A percentile compares a stretch with the other conserved stretches of the same genome.
Conservation (phyloP, 2,888 invertebrate genomes). For the Thymelicus acteon region DNA sequence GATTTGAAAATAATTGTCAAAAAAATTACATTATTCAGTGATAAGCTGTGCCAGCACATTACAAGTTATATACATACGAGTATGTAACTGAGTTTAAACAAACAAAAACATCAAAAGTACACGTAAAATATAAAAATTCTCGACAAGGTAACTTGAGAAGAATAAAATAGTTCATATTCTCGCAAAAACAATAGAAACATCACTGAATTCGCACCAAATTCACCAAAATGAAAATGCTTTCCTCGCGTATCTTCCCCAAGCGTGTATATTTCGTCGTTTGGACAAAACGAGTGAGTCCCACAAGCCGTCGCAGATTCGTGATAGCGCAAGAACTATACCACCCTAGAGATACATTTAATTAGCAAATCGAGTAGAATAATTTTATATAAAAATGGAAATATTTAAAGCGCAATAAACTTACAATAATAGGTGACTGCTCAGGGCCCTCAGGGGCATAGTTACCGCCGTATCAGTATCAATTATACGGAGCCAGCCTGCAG, state of each 20-base stretch:
- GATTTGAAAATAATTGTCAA: too few relatives aligned
- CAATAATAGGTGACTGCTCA: too few relatives aligned
- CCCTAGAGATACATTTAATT: slow-evolving; percentile 65
- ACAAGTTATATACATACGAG: too few relatives aligned
- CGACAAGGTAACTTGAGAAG: neutral
- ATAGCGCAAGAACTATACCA: slow-evolving; percentile 56
- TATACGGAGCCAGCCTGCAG: too few relatives aligned
- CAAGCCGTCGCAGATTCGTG: slow-evolving; percentile 55
- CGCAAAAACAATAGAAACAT: neutral
- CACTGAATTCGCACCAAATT: slow-evolving; percentile 4
- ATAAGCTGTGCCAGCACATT: too few relatives aligned
- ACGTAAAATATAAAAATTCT: neutral
- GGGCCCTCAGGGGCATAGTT: too few relatives aligned
- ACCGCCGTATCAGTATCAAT: too few relatives aligned
- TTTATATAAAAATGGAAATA: slow-evolving; percentile 5
- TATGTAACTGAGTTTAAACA: too few relatives aligned
- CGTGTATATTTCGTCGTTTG: slow-evolving; percentile 17
- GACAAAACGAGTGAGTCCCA: slow-evolving; percentile 24
- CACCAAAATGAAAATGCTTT: slow-evolving; percentile 8
- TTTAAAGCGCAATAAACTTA: neutral
- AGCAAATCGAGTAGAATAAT: slow-evolving; percentile 41
- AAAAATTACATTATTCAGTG: too few relatives aligned
- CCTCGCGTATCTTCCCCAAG: slow-evolving; percentile 1
- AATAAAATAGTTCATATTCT: neutral
- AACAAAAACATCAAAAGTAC: too few relatives aligned